These are phyloP conservation scores for Ispidina lecontei DNA, from an alignment of 2,797 vertebrate species.

Conservation along the genomic window DNA sequence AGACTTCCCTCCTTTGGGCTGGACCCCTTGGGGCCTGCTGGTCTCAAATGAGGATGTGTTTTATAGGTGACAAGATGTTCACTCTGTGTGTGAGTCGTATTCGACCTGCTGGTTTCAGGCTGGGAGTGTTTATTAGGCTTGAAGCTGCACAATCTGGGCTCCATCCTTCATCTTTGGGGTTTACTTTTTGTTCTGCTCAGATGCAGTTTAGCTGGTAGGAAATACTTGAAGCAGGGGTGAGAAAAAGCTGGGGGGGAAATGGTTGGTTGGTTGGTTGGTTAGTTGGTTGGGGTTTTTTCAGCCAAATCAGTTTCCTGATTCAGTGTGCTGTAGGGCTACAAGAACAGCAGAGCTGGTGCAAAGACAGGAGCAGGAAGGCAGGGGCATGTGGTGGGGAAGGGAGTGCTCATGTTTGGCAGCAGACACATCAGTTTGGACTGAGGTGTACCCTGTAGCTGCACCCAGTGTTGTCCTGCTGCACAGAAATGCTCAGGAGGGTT, in stretches of 20 bases:
- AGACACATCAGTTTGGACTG: fast-evolving
- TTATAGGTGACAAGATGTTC: neutral
- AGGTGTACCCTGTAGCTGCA: neutral
- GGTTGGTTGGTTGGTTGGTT: too few relatives aligned
- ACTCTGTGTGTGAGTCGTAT: neutral
- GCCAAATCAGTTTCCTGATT: neutral
- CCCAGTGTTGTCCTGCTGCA: neutral
- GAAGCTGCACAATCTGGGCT: neutral
- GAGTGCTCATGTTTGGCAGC: neutral
- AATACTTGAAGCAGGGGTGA: neutral
- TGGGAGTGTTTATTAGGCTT: neutral
- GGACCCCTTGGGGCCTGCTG: neutral
- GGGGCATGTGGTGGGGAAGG: neutral
- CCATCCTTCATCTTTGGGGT: neutral
- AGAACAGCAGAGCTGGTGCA: neutral
- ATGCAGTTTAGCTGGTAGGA: neutral
- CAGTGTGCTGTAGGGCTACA: neutral
- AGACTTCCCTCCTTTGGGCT: neutral
- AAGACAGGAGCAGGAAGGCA: neutral
- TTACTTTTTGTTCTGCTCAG: neutral
- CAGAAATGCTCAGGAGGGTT: neutral
- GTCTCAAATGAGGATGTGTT: neutral
- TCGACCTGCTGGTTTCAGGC: neutral
- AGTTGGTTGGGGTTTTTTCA: neutral
- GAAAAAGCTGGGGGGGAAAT: neutral